Evolutionary conservation across 2,113 vertebrate genomes (phyloP), one percentile per base, ranked within the genome.

Genomic region (Ammodytes marinus): DNA sequence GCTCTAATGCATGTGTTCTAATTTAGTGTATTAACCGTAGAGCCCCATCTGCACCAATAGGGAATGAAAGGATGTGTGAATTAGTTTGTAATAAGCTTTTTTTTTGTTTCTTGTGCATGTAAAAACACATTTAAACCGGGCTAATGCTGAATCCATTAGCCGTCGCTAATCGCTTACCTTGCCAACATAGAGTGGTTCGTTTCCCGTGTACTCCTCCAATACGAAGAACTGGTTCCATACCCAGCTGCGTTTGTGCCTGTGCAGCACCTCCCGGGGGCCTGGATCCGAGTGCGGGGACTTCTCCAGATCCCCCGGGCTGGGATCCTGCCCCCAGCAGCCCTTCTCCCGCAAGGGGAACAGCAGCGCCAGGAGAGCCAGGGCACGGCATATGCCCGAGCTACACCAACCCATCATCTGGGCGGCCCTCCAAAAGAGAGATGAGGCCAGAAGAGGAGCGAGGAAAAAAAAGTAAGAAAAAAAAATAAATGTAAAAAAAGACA

Each of bases 151-250:
- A 27, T 40, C 49, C 42, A 70, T 50, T 46, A 77, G 69, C 49
- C 42, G 13, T 50, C 54, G 80, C 68, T 73, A 17, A 81, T 60
- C 0, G 40, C 96, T 95, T 96, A 99, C 97, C 97, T 99, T 99
- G 88, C 98, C 98, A 72, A 99, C 98, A 85, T 99, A 99, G 74
- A 99, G 96, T 4, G 98, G 98, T 67, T 99, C 98, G 17, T 95
- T 97, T 79, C 97, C 98, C 68, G 97, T 99, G 93, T 96, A 98
- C 92, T 99, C 98, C 92, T 99, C 98, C 93, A 99, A 94, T 52
- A 99, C 98, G 91, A 99, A 99, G 96, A 99, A 99, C 67, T 99
- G 98, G 93, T 99, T 99, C 98, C 98, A 99, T 87, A 99, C 98
- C 98, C 98, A 99, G 96, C 97, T 99, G 91, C 98, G 97, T 85